Base-by-base conservation (phyloP, 2,888 invertebrate genomes). In the Eutolmus rufibarbis region DNA sequence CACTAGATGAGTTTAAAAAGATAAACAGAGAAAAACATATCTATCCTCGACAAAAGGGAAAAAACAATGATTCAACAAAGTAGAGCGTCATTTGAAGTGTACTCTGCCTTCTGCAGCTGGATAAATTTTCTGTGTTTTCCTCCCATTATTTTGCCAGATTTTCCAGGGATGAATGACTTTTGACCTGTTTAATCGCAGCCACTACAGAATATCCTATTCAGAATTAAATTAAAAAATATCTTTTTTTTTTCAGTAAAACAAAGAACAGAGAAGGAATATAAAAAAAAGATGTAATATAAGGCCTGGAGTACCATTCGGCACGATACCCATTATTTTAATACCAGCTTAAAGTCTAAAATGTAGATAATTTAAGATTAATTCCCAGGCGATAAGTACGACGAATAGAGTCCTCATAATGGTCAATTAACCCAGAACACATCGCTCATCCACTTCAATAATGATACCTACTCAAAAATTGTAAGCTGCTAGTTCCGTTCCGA, bases 71-170 rank as follows among this genome's bases (percentile, higher is more conserved):
- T 66, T 66, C 57, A 82, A 82, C 82, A 56, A 66, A 82, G 82
- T 66, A 56, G 82, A 82, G 40, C 82, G 66, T 57, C 82, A 82
- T 57, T 82, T 82, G 57, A 82, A 82, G 66, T 82, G 23, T 66
- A 82, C 82, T 82, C 66, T 82, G 82, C 82, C 82, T 82, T 82
- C 56, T 82, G 66, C 82, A 82, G 82, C 82, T 82, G 82, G 57
- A 82, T 82, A 82, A 82, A 82, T 82, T 56, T 82, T 82, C 66
- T 66, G 57, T 82, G 82, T 66, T 82, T 82, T 81, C 14, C 43
- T 31, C 66, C 66, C 57, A 82, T 82, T 82, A 82, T 82, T 82
- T 66, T 66, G 51, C 19, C 82, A 82, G 82, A 82, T 82, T 82
- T 82, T 37, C 66, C 82, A 57, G 34, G 82, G 82, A 82, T 57